phyloP scores from a whole-genome alignment of 2,113 vertebrate genomes.

The Lichenostomus cassidix region DNA sequence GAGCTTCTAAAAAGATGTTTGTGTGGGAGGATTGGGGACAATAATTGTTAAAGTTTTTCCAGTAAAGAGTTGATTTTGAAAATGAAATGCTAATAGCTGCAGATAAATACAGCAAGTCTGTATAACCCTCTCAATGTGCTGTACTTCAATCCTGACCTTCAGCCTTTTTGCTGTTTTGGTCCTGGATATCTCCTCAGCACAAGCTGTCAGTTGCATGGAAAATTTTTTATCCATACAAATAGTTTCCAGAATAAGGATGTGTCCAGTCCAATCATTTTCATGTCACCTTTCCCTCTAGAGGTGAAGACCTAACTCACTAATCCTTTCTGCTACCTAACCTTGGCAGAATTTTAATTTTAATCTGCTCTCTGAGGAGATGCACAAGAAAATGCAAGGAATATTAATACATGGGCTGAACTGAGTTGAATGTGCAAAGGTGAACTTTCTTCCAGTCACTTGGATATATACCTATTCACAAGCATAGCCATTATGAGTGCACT shows the following conservation, averaged over 20 bases:
- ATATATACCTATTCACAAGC: not conserved
- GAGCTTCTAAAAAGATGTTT: not conserved
- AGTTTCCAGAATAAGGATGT: constrained; percentile 17
- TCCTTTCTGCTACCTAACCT: constrained; percentile 47
- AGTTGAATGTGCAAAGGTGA: not conserved
- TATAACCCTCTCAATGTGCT: not conserved
- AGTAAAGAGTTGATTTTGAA: not conserved
- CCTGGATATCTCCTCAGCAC: constrained; percentile 8
- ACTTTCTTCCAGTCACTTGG: not conserved
- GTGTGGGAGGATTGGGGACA: not conserved
- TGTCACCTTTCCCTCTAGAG: constrained; percentile 44
- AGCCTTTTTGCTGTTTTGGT: constrained; percentile 28
- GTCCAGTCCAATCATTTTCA: constrained; percentile 41
- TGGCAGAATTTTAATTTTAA: constrained; percentile 65
- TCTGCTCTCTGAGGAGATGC: constrained; percentile 49
- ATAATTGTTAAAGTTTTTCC: constrained; percentile 4
- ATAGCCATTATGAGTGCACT: not conserved
- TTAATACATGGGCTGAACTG: constrained; percentile 35
- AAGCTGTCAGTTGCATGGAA: constrained; percentile 3
- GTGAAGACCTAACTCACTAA: constrained; percentile 52
- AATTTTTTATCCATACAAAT: constrained; percentile 19
- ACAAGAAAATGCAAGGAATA: constrained; percentile 50
- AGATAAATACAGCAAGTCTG: not conserved
- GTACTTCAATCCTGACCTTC: constrained; percentile 47
- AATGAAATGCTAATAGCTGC: constrained; percentile 32